Evolutionary conservation across 2,888 invertebrate species (phyloP).

Genomic region (Apamea anceps): DNA sequence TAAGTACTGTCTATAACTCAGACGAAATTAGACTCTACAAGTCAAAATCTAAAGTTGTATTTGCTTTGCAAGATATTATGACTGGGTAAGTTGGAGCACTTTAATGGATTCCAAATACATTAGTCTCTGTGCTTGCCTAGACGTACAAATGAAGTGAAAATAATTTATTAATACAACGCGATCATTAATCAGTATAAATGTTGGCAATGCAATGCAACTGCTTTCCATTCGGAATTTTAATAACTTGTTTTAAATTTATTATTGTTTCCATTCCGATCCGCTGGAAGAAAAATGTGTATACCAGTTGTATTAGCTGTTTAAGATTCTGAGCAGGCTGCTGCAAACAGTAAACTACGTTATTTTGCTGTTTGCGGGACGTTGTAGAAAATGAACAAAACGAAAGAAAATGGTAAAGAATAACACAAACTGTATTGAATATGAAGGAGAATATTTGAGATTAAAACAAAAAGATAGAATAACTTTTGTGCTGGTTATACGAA

Average conservation of each 20-base stretch:
- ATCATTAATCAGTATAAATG: conserved; percentile 67
- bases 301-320: conserved; percentile 49
- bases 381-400: conserved; percentile 31
- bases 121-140: conserved; percentile 69
- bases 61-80: conserved; percentile 24
- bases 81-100: conserved; percentile 62
- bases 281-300: conserved; percentile 45
- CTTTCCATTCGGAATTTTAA: conserved; percentile 60
- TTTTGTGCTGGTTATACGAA: not conserved
- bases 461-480: not conserved
- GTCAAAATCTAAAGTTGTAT: conserved; percentile 43
- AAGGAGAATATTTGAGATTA: conserved; percentile 33
- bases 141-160: conserved; percentile 67
- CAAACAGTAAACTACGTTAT: conserved; percentile 55
- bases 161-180: conserved; percentile 66
- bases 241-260: conserved; percentile 56
- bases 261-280: conserved; percentile 48
- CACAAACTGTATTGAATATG: conserved; percentile 34
- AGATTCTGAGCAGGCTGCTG: conserved; percentile 54
- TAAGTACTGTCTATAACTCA: conserved; percentile 56
- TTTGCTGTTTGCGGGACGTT: conserved; percentile 50
- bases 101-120: conserved; percentile 76
- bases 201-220: conserved; percentile 52
- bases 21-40: conserved; percentile 46
- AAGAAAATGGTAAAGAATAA: conserved; percentile 31